Evolutionary conservation across 1,140 invertebrate species (phyloP).

Genomic region (Drosophila gunungcola): DNA sequence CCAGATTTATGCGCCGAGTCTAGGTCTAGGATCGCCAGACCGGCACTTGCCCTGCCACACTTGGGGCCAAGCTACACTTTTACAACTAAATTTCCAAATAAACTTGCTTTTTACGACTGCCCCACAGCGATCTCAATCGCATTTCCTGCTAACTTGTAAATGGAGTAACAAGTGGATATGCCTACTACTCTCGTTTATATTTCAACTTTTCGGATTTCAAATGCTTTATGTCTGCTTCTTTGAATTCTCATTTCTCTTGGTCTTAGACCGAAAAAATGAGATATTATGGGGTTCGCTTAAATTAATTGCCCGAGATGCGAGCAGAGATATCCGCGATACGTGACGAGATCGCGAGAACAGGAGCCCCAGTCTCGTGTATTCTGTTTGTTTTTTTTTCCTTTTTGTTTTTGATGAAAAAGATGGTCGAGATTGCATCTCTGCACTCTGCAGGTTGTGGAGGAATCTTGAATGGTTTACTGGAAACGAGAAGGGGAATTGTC

Average conservation of each 20-base stretch:
- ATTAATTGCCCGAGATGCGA: constrained; percentile 75
- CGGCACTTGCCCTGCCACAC: constrained; percentile 54
- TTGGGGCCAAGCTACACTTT: constrained; percentile 58
- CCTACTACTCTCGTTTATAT: constrained; percentile 40
- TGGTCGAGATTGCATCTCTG: constrained; percentile 28
- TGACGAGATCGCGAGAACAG: constrained; percentile 61
- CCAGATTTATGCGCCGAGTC: constrained; percentile 63
- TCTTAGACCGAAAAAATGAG: constrained; percentile 71
- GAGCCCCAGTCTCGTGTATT: constrained; percentile 16
- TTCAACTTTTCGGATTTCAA: constrained; percentile 53
- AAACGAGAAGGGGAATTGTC: constrained; percentile 17
- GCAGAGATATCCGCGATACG: constrained; percentile 62
- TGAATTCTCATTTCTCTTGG: constrained; percentile 58
- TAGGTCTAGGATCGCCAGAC: constrained; percentile 34
- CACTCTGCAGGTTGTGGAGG: constrained; percentile 13
- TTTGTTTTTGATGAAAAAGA: constrained; percentile 23
- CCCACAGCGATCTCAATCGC: constrained; percentile 76
- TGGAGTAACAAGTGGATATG: constrained; percentile 83
- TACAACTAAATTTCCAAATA: constrained; percentile 82
- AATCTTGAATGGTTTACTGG: constrained; percentile 50
- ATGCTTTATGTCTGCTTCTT: constrained; percentile 71
- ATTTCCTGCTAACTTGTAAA: constrained; percentile 80
- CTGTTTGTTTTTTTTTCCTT: background rate
- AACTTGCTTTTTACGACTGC: constrained; percentile 72
- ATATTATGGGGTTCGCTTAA: constrained; percentile 76